Evolutionary conservation across 2,113 vertebrate species (phyloP).

Genomic region (Oreochromis spilurus): DNA sequence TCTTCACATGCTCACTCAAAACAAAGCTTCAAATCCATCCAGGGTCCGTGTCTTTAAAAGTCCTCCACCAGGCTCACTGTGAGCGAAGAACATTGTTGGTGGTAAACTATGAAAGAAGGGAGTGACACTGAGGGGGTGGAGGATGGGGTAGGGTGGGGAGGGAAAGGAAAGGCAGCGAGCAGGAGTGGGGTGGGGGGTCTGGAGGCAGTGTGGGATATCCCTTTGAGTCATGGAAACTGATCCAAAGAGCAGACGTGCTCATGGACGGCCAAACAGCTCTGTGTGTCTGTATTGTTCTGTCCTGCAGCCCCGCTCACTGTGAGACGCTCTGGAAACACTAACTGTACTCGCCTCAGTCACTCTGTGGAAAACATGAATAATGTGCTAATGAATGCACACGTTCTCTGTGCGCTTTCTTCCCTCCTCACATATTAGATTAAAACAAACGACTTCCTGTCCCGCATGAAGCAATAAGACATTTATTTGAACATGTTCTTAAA

Average conservation of each 20-base stretch:
- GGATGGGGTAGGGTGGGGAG: background rate
- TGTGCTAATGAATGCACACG: background rate
- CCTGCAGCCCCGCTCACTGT: background rate
- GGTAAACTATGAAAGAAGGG: conserved; percentile 17
- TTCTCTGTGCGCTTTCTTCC: background rate
- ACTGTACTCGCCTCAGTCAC: background rate
- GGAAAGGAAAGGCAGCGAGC: background rate
- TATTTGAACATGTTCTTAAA: background rate
- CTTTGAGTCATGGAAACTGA: conserved; percentile 64
- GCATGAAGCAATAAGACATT: background rate
- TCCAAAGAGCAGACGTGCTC: conserved; percentile 34
- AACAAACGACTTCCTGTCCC: background rate
- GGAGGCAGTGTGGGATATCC: conserved; percentile 56
- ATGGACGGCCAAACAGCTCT: conserved; percentile 5
- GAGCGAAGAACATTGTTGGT: background rate
- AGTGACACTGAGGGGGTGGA: background rate
- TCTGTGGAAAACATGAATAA: conserved; percentile 28
- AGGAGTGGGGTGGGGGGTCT: background rate
- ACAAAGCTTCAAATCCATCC: background rate
- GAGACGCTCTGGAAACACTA: conserved; percentile 49
- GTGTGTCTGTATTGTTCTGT: conserved; percentile 25
- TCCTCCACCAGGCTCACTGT: background rate
- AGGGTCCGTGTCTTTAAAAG: background rate
- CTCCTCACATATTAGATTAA: background rate
- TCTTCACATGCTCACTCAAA: background rate